Evolutionary conservation across 1,140 invertebrate species (phyloP), one percentile per base, ranked within the genome.

Genomic region (Heliconius himera): DNA sequence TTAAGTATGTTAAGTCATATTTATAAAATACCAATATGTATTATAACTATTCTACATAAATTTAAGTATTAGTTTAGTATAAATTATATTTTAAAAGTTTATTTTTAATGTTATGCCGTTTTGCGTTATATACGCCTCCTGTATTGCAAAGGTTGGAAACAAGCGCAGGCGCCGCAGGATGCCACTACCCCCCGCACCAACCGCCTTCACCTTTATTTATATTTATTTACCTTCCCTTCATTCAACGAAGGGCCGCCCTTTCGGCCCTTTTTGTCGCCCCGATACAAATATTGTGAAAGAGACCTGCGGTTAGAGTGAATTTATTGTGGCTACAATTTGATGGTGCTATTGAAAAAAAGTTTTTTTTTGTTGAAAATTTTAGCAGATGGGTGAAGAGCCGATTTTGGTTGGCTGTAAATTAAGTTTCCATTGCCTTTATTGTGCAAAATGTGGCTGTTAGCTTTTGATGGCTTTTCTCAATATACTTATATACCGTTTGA

Each of bases 141-240:
- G 11, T 66, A 29, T 66, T 66, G 60, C 60, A 66, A 66, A 66
- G 70, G 38, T 70, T 75, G 79, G 71, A 38, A 76, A 76, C 81
- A 73, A 81, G 85, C 87, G 84, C 87, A 90, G 88, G 90, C 93
- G 93, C 91, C 90, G 91, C 90, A 86, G 92, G 91, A 87, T 78
- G 84, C 85, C 85, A 56, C 73, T 81, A 80, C 78, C 76, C 86
- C 84, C 84, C 90, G 81, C 82, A 51, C 84, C 78, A 85, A 70
- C 84, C 86, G 83, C 89, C 90, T 87, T 91, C 87, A 90, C 90
- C 90, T 93, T 94, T 94, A 94, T 93, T 94, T 94, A 93, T 94
- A 93, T 93, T 94, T 94, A 94, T 94, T 94, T 94, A 93, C 91
- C 93, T 94, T 93, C 92, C 92, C 91, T 94, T 93, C 93, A 93